These are phyloP conservation scores for Onychostruthus taczanowskii DNA, from an alignment of 2,113 vertebrate genomes.

Conservation along the genomic window DNA sequence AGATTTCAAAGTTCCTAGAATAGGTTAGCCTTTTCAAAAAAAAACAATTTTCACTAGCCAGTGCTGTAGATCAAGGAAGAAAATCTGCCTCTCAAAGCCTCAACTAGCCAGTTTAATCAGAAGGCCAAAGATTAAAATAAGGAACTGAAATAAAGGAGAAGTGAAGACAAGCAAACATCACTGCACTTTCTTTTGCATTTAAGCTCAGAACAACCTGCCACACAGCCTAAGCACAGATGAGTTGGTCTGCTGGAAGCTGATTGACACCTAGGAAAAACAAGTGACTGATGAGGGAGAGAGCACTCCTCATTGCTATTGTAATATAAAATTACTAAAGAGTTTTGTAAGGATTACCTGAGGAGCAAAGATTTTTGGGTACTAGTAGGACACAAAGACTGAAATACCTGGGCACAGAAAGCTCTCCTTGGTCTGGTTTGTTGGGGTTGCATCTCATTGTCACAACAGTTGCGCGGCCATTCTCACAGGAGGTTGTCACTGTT, in stretches of 20 bases:
- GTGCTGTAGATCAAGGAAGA: neutral
- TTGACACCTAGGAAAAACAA: neutral
- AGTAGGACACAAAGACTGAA: neutral
- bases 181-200: neutral
- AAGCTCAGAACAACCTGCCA: neutral
- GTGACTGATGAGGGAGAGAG: neutral
- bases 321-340: neutral
- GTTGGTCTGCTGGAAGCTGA: neutral
- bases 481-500: constrained; percentile 85
- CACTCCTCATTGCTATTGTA: neutral
- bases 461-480: constrained; percentile 86
- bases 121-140: neutral
- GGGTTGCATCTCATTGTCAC: constrained; percentile 90
- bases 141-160: neutral
- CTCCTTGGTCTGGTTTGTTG: constrained; percentile 76
- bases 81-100: neutral
- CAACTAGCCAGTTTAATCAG: neutral
- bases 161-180: neutral
- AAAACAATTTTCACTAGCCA: neutral
- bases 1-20: neutral
- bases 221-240: neutral
- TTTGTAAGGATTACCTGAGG: neutral
- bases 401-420: constrained; percentile 90
- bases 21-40: neutral
- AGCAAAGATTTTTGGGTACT: neutral